phyloP scores from a whole-genome alignment of 2,113 vertebrate species.

The Condylura cristata region DNA sequence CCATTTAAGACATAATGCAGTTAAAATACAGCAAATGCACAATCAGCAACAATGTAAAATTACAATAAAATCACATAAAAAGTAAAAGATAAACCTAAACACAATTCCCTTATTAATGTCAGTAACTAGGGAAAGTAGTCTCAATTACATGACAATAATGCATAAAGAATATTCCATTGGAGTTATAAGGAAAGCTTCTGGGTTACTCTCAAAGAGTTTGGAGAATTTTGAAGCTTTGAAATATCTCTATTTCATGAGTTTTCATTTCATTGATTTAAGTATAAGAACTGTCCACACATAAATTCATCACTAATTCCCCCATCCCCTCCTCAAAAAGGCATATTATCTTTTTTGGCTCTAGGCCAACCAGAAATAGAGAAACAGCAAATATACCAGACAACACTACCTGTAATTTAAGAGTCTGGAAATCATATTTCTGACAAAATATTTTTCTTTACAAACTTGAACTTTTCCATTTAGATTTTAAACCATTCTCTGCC shows the following conservation, averaged over 20 bases:
- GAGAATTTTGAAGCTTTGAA: slow-evolving; percentile 44
- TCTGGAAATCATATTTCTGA: not conserved
- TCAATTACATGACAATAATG: not conserved
- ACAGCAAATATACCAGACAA: not conserved
- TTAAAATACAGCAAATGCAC: slow-evolving; percentile 3
- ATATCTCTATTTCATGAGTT: not conserved
- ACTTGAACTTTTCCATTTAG: not conserved
- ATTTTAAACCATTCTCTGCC: too few species aligned
- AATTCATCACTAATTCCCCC: not conserved
- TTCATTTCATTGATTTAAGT: not conserved
- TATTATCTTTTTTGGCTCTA: not conserved
- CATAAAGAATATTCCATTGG: not conserved
- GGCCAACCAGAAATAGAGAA: not conserved
- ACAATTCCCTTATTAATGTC: not conserved
- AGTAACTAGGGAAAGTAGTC: not conserved
- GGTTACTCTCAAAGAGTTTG: not conserved
- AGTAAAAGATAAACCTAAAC: not conserved
- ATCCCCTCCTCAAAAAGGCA: too few species aligned
- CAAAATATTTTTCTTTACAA: slow-evolving; percentile 16
- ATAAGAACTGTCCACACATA: not conserved
- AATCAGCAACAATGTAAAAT: too few species aligned
- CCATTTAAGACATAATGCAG: not conserved
- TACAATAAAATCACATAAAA: not conserved
- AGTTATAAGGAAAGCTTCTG: slow-evolving; percentile 30
- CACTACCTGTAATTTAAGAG: not conserved